phyloP scores from a whole-genome alignment of 2,113 vertebrate genomes.

The Ophthalmolycus amberensis region DNA sequence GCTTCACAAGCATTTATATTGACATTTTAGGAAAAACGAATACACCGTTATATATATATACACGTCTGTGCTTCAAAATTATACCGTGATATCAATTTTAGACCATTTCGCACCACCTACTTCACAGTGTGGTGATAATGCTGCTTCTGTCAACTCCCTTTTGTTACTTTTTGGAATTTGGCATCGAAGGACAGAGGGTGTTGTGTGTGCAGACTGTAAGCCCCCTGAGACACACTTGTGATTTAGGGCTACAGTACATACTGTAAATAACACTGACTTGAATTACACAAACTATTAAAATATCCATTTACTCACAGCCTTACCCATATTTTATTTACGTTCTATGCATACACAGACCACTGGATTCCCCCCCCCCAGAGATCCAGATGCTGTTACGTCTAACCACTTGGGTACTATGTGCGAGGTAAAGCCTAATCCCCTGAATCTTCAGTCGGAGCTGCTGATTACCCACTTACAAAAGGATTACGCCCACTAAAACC shows the following conservation, averaged over 20 bases:
- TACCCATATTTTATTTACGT: neutral
- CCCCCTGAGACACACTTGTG: neutral
- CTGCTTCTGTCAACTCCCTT: neutral
- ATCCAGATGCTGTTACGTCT: neutral
- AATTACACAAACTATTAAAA: slow-evolving; percentile 4
- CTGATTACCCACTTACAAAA: slow-evolving; percentile 42
- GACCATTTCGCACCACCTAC: too few relatives aligned
- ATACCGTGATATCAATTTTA: too few relatives aligned
- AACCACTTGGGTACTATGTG: neutral
- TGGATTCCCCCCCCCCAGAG: neutral
- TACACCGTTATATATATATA: neutral
- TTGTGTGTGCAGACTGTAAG: neutral
- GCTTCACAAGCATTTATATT: neutral
- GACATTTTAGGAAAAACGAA: neutral
- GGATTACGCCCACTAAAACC: slow-evolving; percentile 50
- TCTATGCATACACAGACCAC: neutral
- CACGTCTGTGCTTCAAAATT: too few relatives aligned
- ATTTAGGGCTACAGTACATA: neutral
- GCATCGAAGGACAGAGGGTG: neutral
- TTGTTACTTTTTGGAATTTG: neutral
- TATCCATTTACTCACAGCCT: neutral
- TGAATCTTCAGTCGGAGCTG: slow-evolving; percentile 15
- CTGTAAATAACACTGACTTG: neutral
- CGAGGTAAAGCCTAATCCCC: slow-evolving; percentile 22
- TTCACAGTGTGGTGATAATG: neutral